Conservation (phyloP, 2,113 vertebrate genomes). For the Limanda limanda region DNA sequence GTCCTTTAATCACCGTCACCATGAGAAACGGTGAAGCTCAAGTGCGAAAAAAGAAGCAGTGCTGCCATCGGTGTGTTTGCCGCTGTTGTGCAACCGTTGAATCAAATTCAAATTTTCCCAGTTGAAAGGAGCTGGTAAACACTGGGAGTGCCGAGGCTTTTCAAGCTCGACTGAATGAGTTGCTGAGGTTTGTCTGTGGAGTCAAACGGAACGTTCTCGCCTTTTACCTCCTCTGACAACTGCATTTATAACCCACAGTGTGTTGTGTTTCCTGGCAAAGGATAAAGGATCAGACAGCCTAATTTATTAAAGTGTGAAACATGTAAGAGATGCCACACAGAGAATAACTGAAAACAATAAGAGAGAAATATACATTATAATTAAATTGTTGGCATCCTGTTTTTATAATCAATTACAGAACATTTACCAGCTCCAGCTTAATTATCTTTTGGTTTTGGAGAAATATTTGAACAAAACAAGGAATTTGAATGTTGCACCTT, state of each 20-base stretch:
- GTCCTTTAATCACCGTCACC: conserved; percentile 45
- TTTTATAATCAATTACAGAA: no score
- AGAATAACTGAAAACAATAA: background rate
- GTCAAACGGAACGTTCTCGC: conserved; percentile 42
- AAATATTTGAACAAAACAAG: no score
- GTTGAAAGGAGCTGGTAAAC: conserved; percentile 55
- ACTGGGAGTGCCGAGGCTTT: conserved; percentile 41
- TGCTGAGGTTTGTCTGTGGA: conserved; percentile 52
- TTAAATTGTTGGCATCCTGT: no score
- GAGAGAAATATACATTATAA: no score
- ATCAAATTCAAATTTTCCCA: conserved; percentile 64
- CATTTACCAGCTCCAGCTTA: no score
- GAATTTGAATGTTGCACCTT: no score
- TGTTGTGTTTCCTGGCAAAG: conserved; percentile 3
- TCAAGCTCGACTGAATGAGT: conserved; percentile 64
- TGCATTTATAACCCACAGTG: conserved; percentile 25
- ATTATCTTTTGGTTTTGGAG: no score
- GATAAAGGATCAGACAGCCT: conserved; percentile 5
- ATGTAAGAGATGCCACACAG: background rate
- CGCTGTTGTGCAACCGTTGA: conserved; percentile 50
- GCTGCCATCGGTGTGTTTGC: conserved; percentile 49
- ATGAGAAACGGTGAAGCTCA: conserved; percentile 57
- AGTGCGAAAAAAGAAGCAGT: conserved; percentile 25
- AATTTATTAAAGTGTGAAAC: background rate
- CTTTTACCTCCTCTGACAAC: conserved; percentile 31